Evolutionary conservation across 2,113 vertebrate genomes (phyloP), one percentile per base, ranked within the genome.

Genomic region (Triplophysa rosa): DNA sequence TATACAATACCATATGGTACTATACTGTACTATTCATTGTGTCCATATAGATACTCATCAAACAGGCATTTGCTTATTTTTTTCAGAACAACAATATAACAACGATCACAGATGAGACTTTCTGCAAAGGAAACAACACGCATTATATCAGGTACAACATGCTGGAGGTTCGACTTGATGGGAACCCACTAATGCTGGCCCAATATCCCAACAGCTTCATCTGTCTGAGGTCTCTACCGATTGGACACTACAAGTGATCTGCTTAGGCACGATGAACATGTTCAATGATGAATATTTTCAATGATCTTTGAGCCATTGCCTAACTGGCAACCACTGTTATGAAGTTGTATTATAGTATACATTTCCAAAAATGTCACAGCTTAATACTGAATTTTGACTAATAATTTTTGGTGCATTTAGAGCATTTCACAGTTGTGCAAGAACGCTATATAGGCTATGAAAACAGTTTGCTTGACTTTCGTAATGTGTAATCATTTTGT

Each of bases 41-140:
- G 8, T 10, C 14, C 16, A 5, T 29, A 64, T n/a, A 4, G 2
- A 59, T 40, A 17, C 7, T 23, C 6, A 29, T 54, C 37, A 62
- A 6, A 64, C 23, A 33, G 29, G 29, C 29, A 3, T 42, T 16
- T 26, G 26, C 2, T 21, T 16, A 65, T 83, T 7, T 26, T 45
- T 66, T 64, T 63, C 93, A 98, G 96, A 94, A 95, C 87, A 99
- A 99, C 91, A 95, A 95, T 75, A 97, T 98, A 87, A 90, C 91
- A 40, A 90, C 89, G 14, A 89, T 98, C 87, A 95, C 93, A 0
- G 95, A 97, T 9, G 92, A 95, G 79, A 97, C 96, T 0, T 98
- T 98, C 93, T 98, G 96, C 92, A 97, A 94, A 90, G 92, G 94
- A 8, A 96, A 94, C 80, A 88, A 87, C 82, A 96, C 93, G 1